Evolutionary conservation across 2,888 invertebrate species (phyloP), one percentile per base, ranked within the genome.

Genomic region (Boloria selene): DNA sequence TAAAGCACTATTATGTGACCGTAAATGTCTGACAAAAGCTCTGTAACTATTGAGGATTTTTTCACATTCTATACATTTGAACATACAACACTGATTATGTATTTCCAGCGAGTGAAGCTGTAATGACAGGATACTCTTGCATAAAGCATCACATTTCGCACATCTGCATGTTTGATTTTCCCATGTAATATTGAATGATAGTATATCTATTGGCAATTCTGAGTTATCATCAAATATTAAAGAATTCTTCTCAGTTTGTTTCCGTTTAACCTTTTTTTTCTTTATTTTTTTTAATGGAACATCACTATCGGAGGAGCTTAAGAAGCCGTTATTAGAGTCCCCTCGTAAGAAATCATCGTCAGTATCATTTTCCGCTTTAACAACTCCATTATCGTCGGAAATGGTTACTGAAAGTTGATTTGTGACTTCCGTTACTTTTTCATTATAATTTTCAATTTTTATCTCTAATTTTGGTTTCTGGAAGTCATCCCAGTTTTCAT

Each of bases 101-200:
- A 89, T 90, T 75, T 91, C 86, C 50, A 88, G 53, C 0, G 90
- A 84, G 72, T 92, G 92, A 1, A 91, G 79, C 55, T 88, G 81
- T 58, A 92, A 64, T 0, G 85, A 86, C 17, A 81, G 74, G 4
- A 90, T 77, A 54, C 86, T 89, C 60, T 87, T 87, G 64, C 88
- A 91, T 42, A 86, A 82, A 0, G 90, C 89, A 64, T 90, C 89
- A 45, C 92, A 92, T 44, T 79, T 80, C 0, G 86, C 89, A 74
- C 92, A 92, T 0, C 85, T 77, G 70, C 90, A 91, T 59, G 83
- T 81, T 22, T 86, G 87, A 10, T 87, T 83, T 0, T 87, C 87
- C 92, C 92, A 92, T 1, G 86, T 83, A 0, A 80, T 38, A 2
- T 72, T 73, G 0, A 77, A 70, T 0, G 76, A 64, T 0, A 77